Conservation (phyloP, 2,888 invertebrate species). For the Operophtera brumata region DNA sequence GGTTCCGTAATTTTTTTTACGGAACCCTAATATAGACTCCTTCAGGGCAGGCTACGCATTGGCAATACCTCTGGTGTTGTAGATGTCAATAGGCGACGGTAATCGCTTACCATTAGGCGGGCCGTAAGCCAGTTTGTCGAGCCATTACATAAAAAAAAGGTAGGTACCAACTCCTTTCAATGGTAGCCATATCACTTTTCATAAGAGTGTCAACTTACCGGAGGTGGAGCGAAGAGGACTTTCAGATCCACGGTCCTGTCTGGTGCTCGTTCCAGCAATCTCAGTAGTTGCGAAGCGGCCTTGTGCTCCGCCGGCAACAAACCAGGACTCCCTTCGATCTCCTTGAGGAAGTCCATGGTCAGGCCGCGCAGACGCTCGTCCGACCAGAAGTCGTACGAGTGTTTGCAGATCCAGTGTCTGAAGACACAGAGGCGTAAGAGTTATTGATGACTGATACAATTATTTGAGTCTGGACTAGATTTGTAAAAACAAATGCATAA, state of each 20-base stretch:
- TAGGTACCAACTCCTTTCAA: not conserved
- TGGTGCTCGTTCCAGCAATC: slow-evolving; percentile 87
- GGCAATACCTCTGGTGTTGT: too few relatives aligned
- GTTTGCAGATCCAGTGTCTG: slow-evolving; percentile 95
- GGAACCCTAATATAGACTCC: too few relatives aligned
- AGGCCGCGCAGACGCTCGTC: slow-evolving; percentile 86
- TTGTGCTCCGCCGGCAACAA: slow-evolving; percentile 93
- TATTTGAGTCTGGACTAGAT: too few relatives aligned
- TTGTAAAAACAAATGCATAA: too few relatives aligned
- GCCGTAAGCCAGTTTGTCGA: too few relatives aligned
- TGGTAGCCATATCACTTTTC: too few relatives aligned
- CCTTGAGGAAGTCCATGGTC: slow-evolving; percentile 93
- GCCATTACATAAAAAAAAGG: too few relatives aligned
- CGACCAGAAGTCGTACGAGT: slow-evolving; percentile 92
- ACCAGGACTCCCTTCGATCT: slow-evolving; percentile 91
- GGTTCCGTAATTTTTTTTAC: too few relatives aligned
- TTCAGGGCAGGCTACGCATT: too few relatives aligned
- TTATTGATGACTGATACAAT: too few relatives aligned
- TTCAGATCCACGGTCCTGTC: slow-evolving; percentile 72
- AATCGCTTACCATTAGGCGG: too few relatives aligned
- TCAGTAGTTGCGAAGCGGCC: slow-evolving; percentile 90
- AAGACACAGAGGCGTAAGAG: not conserved
- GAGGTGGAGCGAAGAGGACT: slow-evolving; percentile 84
- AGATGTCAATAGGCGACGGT: too few relatives aligned
- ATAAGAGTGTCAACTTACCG: slow-evolving; percentile 73